Evolutionary conservation across 2,888 invertebrate species (phyloP).

Genomic region (Spodoptera picta): DNA sequence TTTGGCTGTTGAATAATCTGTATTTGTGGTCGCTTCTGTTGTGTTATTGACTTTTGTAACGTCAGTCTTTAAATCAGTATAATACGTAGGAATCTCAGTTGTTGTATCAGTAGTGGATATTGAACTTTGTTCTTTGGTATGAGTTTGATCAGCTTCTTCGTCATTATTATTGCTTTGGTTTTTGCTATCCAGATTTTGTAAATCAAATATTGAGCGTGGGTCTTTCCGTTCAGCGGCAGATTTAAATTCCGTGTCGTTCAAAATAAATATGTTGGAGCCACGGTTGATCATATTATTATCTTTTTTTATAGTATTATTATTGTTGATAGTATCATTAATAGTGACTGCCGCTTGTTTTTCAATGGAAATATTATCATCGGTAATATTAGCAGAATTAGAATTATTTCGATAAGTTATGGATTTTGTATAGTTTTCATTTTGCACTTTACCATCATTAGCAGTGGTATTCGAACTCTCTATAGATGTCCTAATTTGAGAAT

Average conservation of each 20-base stretch:
- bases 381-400: neutral
- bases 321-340: conserved; percentile 6
- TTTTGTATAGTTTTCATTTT: neutral
- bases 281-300: neutral
- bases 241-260: neutral
- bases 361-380: neutral
- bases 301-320: conserved; percentile 3
- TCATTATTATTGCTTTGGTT: conserved; percentile 4
- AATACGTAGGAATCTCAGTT: conserved; percentile 6
- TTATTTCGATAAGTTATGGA: neutral
- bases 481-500: neutral
- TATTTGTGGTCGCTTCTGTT: conserved; percentile 19
- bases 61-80: conserved; percentile 5
- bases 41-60: conserved; percentile 9
- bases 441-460: neutral
- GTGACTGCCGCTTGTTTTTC: neutral
- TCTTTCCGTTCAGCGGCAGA: neutral
- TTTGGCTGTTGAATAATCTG: conserved; percentile 15
- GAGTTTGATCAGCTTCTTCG: conserved; percentile 3
- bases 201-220: conserved; percentile 5
- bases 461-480: conserved; percentile 1
- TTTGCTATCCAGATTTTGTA: neutral
- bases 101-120: conserved; percentile 1
- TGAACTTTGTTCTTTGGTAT: conserved; percentile 1
- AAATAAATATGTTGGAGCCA: neutral